Base-by-base conservation (phyloP, 2,797 vertebrate genomes). In the Periparus ater region DNA sequence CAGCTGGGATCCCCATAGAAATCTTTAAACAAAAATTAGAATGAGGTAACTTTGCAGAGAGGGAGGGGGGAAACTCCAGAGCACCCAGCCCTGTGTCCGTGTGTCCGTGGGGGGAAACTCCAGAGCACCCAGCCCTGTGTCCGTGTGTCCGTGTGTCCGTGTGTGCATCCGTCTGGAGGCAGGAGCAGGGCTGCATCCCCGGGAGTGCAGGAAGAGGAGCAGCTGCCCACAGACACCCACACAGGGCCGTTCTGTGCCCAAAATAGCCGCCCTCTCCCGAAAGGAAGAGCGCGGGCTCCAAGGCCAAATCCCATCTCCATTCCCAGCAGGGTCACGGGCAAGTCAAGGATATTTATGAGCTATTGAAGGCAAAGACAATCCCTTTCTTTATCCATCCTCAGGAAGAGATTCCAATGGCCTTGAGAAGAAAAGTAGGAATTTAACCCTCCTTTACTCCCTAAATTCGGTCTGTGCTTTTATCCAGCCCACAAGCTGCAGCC, bases 311-410 rank as follows among this genome's bases (percentile, higher is more conserved):
- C 72, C 44, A 36, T 47, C 76, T 57, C 89, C 68, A 10, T 36
- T 91, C 61, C 87, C 76, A 36, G 65, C 25, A 7, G 72, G 91
- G 96, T 96, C 94, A 89, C 0, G 13, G 57, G 21, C 66, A 61
- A 94, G 94, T 72, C 91, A 83, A 27, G 0, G 53, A 40, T 89
- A 91, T 93, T 95, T 92, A 89, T 78, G 87, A 85, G 71, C 85
- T 54, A 68, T 29, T 77, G 91, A 94, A 92, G 47, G 61, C 65
- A 79, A 82, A 93, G 62, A 92, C 88, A 95, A 91, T 87, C 74
- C 67, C 60, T 13, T 1, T 78, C 66, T 95, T 90, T 40, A 73
- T 71, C 63, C 77, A 57, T 60, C 51, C 48, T 25, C 70, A 55
- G 70, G 58, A 95, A 55, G 34, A 74, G 40, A 82, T 47, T 80